phyloP scores from a whole-genome alignment of 1,140 invertebrate species.

The Aphaenogaster floridana region DNA sequence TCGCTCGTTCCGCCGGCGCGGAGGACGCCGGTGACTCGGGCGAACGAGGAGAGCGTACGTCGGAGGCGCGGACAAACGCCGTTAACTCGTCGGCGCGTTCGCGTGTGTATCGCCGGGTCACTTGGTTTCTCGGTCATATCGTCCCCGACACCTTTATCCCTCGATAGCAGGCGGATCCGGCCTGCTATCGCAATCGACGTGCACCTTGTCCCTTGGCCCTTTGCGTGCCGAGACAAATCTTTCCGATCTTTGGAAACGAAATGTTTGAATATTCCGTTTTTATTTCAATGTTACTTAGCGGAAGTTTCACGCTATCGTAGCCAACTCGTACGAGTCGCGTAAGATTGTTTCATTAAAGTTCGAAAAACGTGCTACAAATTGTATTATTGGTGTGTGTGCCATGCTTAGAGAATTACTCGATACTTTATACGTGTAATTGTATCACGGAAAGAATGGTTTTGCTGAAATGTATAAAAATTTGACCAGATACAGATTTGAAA shows the following conservation, averaged over 20 bases:
- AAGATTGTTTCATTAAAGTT: neutral
- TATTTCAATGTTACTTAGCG: neutral
- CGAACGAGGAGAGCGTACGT: slow-evolving; percentile 64
- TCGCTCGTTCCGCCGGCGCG: slow-evolving; percentile 39
- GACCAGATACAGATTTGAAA: too few species aligned
- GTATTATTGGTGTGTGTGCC: neutral
- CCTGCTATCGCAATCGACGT: neutral
- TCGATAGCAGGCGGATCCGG: slow-evolving; percentile 22
- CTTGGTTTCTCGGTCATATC: slow-evolving; percentile 85
- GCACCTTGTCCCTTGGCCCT: neutral
- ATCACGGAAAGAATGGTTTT: too few species aligned
- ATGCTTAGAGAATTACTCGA: neutral
- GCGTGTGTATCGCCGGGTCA: slow-evolving; percentile 81
- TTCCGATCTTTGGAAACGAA: neutral
- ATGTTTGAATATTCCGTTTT: neutral
- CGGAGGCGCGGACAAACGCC: slow-evolving; percentile 79
- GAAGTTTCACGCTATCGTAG: neutral
- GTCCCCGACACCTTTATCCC: slow-evolving; percentile 60
- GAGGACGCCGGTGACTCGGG: slow-evolving; percentile 55
- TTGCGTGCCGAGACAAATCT: neutral
- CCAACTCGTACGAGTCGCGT: too few species aligned
- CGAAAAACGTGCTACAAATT: neutral
- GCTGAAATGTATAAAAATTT: too few species aligned
- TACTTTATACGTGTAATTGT: neutral
- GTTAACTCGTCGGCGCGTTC: slow-evolving; percentile 81